Percentiles rank a stretch among this genome's conserved stretches.
Evolutionary conservation across 2,888 invertebrate genomes (phyloP).

Genomic region (Drosophila aldrichi): DNA sequence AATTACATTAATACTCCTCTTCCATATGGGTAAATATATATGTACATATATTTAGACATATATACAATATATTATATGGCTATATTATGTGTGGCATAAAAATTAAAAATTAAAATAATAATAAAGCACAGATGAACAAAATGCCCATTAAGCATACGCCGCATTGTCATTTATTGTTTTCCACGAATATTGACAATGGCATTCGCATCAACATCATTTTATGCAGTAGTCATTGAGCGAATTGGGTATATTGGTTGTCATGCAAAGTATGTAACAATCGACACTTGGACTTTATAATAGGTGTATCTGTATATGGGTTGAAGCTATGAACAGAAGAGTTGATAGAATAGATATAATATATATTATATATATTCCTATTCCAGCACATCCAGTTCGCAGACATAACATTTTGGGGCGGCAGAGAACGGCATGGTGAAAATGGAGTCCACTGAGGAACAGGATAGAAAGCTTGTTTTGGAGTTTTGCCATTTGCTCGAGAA

Average conservation of each 20-base stretch:
- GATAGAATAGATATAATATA: too few relatives aligned
- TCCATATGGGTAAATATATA: background rate
- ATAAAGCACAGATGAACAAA: constrained; percentile 35
- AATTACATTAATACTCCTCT: background rate
- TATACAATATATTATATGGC: background rate
- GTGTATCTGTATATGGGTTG: too few relatives aligned
- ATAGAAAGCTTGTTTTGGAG: constrained; percentile 96
- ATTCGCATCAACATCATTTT: constrained; percentile 23
- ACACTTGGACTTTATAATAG: too few relatives aligned
- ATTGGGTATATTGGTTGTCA: background rate
- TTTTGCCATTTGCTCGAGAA: constrained; percentile 98
- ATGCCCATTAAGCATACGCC: constrained; percentile 43
- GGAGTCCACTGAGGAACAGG: constrained; percentile 94
- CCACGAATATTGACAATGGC: constrained; percentile 31
- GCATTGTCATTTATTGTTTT: constrained; percentile 51
- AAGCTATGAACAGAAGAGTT: too few relatives aligned
- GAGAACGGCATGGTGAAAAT: constrained; percentile 89
- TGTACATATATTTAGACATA: background rate
- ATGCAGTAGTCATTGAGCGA: background rate
- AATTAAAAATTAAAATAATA: constrained; percentile 68
- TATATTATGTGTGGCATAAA: constrained; percentile 36
- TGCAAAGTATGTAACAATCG: background rate
- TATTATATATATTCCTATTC: constrained; percentile 20
- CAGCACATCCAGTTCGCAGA: constrained; percentile 81
- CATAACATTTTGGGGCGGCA: constrained; percentile 84